These are phyloP conservation scores for Xestobium rufovillosum DNA, from an alignment of 2,888 invertebrate genomes.

Conservation along the genomic window DNA sequence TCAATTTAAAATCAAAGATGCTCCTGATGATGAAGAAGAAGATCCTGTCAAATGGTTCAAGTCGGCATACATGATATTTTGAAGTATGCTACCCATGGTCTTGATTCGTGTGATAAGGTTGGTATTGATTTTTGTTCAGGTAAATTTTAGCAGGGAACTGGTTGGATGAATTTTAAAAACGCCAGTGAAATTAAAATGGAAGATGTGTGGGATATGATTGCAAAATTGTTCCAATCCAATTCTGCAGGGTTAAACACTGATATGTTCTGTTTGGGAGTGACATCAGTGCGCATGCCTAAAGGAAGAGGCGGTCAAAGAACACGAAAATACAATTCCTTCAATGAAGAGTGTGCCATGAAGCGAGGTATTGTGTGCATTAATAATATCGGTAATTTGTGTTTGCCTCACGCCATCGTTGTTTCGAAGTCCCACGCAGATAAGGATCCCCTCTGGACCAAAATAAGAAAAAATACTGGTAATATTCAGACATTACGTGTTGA, in stretches of 20 bases:
- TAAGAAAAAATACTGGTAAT: slow-evolving; percentile 11
- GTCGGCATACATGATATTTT: slow-evolving; percentile 6
- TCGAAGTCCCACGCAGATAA: slow-evolving; percentile 15
- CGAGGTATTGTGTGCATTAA: slow-evolving; percentile 13
- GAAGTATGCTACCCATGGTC: slow-evolving; percentile 4
- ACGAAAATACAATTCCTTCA: too few relatives aligned
- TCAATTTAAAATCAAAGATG: too few relatives aligned
- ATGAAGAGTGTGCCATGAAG: slow-evolving; percentile 14
- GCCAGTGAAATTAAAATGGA: too few relatives aligned
- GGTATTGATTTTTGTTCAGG: slow-evolving; percentile 9
- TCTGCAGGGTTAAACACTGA: too few relatives aligned
- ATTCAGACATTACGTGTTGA: slow-evolving; percentile 6
- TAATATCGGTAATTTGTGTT: slow-evolving; percentile 20
- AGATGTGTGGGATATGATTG: too few relatives aligned
- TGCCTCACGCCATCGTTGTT: slow-evolving; percentile 19
- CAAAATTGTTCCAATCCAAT: too few relatives aligned
- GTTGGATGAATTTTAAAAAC: too few relatives aligned
- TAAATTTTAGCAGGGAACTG: slow-evolving; percentile 4
- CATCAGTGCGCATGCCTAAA: too few relatives aligned
- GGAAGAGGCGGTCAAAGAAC: too few relatives aligned
- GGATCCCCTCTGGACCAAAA: slow-evolving; percentile 12
- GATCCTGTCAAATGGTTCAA: too few relatives aligned
- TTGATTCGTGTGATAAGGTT: slow-evolving; percentile 5
- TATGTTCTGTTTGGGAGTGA: too few relatives aligned
- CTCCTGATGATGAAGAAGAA: too few relatives aligned